phyloP scores from a whole-genome alignment of 1,140 invertebrate species.

The silkworm (Bombyx mori) region ASM3026992v2 NC_085107.1:4547001-4547500 shows the following conservation, averaged over 20 bases:
- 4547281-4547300: constrained; percentile 74
- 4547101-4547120: constrained; percentile 8
- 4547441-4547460: no score
- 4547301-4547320: constrained; percentile 19
- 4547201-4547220: constrained; percentile 94
- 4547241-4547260: constrained; percentile 86
- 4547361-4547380: no score
- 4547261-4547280: constrained; percentile 95
- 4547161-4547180: constrained; percentile 87
- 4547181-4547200: constrained; percentile 89
- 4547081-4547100: neutral
- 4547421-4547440: no score
- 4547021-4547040: no score
- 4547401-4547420: no score
- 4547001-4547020: no score
- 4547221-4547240: constrained; percentile 84
- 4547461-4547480: no score
- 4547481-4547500: no score
- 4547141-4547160: constrained; percentile 80
- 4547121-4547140: constrained; percentile 24
- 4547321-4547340: constrained; percentile 3
- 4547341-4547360: no score
- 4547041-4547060: no score
- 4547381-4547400: no score
- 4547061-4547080: no score